phyloP scores from a whole-genome alignment of 2,888 invertebrate genomes.

The Norana najaformis region DNA sequence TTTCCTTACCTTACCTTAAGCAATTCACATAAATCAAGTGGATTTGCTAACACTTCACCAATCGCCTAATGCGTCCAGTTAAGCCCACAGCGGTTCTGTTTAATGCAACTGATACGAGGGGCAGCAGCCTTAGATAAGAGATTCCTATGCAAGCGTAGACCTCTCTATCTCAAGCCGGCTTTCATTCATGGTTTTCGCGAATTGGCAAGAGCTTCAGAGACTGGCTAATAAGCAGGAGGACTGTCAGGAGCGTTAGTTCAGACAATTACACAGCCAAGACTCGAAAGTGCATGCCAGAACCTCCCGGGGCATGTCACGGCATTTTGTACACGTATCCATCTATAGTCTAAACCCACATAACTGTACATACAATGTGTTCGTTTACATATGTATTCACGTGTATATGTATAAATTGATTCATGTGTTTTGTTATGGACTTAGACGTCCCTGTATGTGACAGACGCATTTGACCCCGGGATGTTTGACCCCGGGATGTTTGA shows the following conservation, averaged over 20 bases:
- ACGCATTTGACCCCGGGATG: too few relatives aligned
- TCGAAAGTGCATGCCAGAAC: background rate
- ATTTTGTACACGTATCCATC: background rate
- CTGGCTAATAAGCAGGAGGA: background rate
- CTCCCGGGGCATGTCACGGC: conserved; percentile 7
- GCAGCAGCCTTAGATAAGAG: background rate
- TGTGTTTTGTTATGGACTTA: too few relatives aligned
- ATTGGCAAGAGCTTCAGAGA: background rate
- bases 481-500: too few relatives aligned
- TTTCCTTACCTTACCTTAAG: background rate
- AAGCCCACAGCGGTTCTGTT: background rate
- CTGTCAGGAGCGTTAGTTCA: background rate
- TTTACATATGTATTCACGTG: too few relatives aligned
- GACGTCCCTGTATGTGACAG: too few relatives aligned
- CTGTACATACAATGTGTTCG: too few relatives aligned
- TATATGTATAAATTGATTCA: too few relatives aligned
- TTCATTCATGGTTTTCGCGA: background rate
- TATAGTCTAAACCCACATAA: too few relatives aligned
- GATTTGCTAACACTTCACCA: background rate
- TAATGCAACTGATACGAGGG: background rate
- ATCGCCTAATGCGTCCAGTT: background rate
- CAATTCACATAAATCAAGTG: background rate
- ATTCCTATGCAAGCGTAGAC: background rate
- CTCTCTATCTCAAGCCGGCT: background rate
- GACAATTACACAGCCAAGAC: background rate